Evolutionary conservation across 2,888 invertebrate species (phyloP).

Genomic region (Mythimna albipuncta): DNA sequence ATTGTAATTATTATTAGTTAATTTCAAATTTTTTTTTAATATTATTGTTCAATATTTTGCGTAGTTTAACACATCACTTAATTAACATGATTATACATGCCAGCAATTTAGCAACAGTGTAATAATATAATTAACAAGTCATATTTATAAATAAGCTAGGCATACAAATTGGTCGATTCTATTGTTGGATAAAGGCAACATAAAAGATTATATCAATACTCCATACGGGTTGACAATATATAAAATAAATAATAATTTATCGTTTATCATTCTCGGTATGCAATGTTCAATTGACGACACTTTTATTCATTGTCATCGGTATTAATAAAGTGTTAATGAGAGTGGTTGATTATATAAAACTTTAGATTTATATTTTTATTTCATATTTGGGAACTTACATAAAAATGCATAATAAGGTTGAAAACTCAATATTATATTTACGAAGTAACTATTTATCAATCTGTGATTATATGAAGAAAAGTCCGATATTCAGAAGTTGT

Average conservation of each 20-base stretch:
- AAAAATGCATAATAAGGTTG: background rate
- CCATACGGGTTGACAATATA: conserved; percentile 1
- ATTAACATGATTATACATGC: background rate
- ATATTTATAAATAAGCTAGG: background rate
- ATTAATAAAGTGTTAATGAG: conserved; percentile 33
- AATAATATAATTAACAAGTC: background rate
- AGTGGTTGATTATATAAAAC: conserved; percentile 2
- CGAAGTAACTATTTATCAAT: no score
- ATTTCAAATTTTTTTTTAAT: background rate
- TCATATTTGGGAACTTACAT: background rate
- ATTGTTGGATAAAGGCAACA: conserved; percentile 2
- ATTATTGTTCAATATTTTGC: background rate
- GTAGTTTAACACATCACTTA: background rate
- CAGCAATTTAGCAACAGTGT: background rate
- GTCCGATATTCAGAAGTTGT: no score
- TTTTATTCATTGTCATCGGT: conserved; percentile 21
- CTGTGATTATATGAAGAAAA: no score
- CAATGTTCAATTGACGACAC: conserved; percentile 15
- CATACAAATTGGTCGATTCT: conserved; percentile 15
- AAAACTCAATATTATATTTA: no score
- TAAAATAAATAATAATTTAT: conserved; percentile 24
- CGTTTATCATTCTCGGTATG: conserved; percentile 12
- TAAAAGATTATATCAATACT: conserved; percentile 3
- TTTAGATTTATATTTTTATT: background rate
- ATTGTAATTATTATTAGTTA: no score